phyloP scores from a whole-genome alignment of 2,113 vertebrate genomes.

The Dasyprocta punctata region DNA sequence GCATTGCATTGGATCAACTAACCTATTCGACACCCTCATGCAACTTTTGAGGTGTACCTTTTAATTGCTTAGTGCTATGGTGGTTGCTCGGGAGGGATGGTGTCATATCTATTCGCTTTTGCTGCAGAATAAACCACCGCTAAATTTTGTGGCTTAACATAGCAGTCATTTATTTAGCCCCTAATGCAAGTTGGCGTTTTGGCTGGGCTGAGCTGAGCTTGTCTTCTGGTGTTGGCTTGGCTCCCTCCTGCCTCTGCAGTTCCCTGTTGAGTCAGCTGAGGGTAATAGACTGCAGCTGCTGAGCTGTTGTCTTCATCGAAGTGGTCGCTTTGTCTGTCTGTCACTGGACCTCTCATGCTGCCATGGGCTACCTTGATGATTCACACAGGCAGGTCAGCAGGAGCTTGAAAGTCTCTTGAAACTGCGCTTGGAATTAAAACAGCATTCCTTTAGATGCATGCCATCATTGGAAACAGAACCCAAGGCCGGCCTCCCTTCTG shows the following conservation, averaged over 20 bases:
- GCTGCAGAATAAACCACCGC: neutral
- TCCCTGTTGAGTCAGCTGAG: neutral
- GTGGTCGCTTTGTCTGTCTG: neutral
- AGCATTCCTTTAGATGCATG: neutral
- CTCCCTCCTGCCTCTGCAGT: neutral
- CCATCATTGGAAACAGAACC: neutral
- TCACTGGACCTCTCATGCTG: neutral
- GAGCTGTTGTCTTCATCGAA: neutral
- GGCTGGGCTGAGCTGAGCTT: neutral
- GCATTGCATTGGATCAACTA: neutral
- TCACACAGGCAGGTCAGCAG: neutral
- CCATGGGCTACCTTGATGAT: neutral
- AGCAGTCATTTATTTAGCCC: neutral
- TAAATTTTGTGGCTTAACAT: slow-evolving; percentile 16
- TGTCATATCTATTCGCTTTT: neutral
- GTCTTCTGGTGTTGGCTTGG: neutral
- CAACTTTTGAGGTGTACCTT: neutral
- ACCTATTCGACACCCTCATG: neutral
- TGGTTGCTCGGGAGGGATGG: neutral
- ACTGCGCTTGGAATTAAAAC: neutral
- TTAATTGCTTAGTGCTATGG: neutral
- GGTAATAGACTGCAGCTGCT: neutral
- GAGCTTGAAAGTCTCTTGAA: neutral
- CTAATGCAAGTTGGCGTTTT: neutral
- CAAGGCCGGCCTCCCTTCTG: neutral